Evolutionary conservation across 2,797 vertebrate genomes (phyloP), one percentile per base, ranked within the genome.

Genomic region (Cheirogaleus major): DNA sequence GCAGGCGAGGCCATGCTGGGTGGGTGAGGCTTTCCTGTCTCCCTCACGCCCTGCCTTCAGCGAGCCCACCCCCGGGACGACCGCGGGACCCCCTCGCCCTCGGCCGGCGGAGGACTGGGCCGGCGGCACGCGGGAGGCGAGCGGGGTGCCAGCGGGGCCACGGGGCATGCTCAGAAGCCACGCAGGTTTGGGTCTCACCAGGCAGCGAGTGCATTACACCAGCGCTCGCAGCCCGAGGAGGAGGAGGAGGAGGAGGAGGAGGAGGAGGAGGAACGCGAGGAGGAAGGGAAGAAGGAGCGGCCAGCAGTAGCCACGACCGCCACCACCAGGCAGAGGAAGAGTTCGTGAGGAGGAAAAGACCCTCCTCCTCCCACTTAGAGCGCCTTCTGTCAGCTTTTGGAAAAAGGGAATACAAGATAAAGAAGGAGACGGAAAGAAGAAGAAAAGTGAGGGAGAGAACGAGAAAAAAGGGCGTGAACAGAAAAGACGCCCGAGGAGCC

Each of bases 81-180:
- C 61, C 27, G 2, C 4, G 52, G 65, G 52, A 18, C 11, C 20
- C 5, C 78, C 78, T 84, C 3, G 14, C 14, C 61, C n/a, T 15
- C 41, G 22, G 50, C 45, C 55, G 50, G 79, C 32, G 0, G 22
- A 67, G 35, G 83, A 57, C 7, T 0, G 41, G 23, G 43, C n/a
- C 4, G 32, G 75, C 84, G n/a, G 72, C 93, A 59, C 59, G 61
- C 59, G 50, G 89, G 38, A 30, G n/a, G 1, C 4, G 9, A 59
- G 95, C 82, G 2, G 52, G 79, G 63, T 85, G 1, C 85, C 76
- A 38, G 96, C 82, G 1, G 67, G 79, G 57, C 91, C 1, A 83
- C 81, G 88, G 97, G 97, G 97, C 97, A 97, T 96, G 97, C 97
- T 97, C 97, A 88, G 94, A 94, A 81, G 63, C 89, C 50, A 5